Conservation (phyloP, 1,140 invertebrate genomes). For the Diploscapter pachys region DNA sequence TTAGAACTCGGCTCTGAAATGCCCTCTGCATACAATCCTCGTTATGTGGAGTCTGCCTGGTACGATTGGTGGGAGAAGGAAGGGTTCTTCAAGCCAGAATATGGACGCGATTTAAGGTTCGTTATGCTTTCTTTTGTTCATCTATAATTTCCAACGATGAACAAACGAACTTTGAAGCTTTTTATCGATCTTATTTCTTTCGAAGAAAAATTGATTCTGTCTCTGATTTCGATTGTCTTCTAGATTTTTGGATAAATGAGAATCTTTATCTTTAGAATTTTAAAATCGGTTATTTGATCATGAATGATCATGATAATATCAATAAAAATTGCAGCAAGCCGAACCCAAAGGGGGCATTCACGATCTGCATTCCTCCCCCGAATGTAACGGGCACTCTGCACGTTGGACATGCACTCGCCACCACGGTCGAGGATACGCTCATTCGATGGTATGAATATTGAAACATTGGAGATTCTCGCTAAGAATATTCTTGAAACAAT, state of each 20-base stretch:
- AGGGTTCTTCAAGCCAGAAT: slow-evolving; percentile 98
- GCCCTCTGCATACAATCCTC: slow-evolving; percentile 90
- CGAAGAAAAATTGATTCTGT: too few relatives aligned
- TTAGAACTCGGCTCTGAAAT: slow-evolving; percentile 71
- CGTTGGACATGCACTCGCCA: slow-evolving; percentile 96
- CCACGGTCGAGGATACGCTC: slow-evolving; percentile 86
- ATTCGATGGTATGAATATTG: slow-evolving; percentile 69
- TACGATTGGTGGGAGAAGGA: slow-evolving; percentile 89
- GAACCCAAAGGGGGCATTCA: slow-evolving; percentile 67
- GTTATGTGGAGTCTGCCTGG: slow-evolving; percentile 97
- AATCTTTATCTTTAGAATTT: too few relatives aligned
- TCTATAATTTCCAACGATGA: too few relatives aligned
- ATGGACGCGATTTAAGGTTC: slow-evolving; percentile 66
- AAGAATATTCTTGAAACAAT: too few relatives aligned
- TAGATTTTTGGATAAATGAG: too few relatives aligned
- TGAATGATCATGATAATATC: too few relatives aligned
- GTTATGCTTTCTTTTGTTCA: slow-evolving; percentile 4
- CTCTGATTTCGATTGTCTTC: too few relatives aligned
- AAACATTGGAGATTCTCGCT: too few relatives aligned
- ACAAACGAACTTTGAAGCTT: too few relatives aligned
- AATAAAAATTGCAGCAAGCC: slow-evolving; percentile 38
- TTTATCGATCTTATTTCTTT: too few relatives aligned
- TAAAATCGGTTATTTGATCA: too few relatives aligned
- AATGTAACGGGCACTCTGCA: slow-evolving; percentile 96
- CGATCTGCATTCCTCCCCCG: slow-evolving; percentile 96